A percentile compares a stretch with the other conserved stretches of the same genome.
Conservation (phyloP, 2,797 vertebrate genomes). For the Garrulus glandarius region DNA sequence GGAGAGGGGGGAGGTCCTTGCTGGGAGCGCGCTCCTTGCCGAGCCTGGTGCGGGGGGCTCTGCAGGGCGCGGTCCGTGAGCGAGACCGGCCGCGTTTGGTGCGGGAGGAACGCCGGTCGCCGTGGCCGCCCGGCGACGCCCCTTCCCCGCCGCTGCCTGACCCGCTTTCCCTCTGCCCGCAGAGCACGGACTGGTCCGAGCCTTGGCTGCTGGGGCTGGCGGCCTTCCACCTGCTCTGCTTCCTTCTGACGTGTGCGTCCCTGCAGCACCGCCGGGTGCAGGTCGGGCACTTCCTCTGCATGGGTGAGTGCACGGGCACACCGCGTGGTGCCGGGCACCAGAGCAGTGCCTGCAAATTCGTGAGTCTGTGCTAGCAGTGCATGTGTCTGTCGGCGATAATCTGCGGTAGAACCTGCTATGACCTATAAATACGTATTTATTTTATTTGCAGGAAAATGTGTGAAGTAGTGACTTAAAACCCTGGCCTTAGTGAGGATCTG, state of each 20-base stretch:
- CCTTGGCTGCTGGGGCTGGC: conserved; percentile 86
- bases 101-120: not conserved
- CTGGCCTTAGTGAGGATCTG: not conserved
- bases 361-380: fast-evolving
- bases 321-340: fast-evolving
- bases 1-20: not conserved
- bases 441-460: not conserved
- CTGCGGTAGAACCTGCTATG: fast-evolving
- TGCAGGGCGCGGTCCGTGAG: not conserved
- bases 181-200: conserved; percentile 92
- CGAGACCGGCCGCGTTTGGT: not conserved
- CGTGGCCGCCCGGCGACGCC: fast-evolving
- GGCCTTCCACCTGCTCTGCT: conserved; percentile 84
- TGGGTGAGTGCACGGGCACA: conserved; percentile 74
- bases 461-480: not conserved
- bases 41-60: not conserved
- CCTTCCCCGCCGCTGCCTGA: not conserved
- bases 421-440: fast-evolving
- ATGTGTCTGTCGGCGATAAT: fast-evolving
- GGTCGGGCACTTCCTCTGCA: conserved; percentile 86
- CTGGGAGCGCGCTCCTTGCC: not conserved
- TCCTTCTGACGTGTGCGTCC: conserved; percentile 82
- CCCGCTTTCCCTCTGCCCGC: not conserved
- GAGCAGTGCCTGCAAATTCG: fast-evolving
- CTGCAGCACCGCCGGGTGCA: conserved; percentile 85